phyloP scores from a whole-genome alignment of 1,140 invertebrate species.

The Nylanderia fulva region DNA sequence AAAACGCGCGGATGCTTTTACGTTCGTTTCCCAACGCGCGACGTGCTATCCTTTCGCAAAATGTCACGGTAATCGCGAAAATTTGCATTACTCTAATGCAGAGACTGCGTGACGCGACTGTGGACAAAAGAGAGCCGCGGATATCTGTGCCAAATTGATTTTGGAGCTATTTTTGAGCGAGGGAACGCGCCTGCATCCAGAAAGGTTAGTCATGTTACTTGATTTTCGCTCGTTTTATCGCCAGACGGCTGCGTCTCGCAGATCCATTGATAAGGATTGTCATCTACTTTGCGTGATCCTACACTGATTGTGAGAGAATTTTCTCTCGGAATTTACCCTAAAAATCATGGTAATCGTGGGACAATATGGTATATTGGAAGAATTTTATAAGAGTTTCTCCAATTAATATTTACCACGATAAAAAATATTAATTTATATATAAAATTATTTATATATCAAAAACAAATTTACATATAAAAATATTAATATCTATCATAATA shows the following conservation, averaged over 20 bases:
- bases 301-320: too few relatives aligned
- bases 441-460: too few relatives aligned
- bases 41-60: conserved; percentile 14
- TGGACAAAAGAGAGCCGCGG: neutral
- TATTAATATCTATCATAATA: too few relatives aligned
- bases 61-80: conserved; percentile 40
- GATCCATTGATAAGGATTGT: conserved; percentile 45
- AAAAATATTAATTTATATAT: too few relatives aligned
- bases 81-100: neutral
- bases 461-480: too few relatives aligned
- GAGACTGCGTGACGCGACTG: too few relatives aligned
- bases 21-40: conserved; percentile 18
- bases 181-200: conserved; percentile 20
- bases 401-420: too few relatives aligned
- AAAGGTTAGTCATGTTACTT: neutral
- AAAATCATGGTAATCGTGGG: too few relatives aligned
- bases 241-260: conserved; percentile 23
- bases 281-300: too few relatives aligned
- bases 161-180: conserved; percentile 12
- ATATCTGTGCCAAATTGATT: conserved; percentile 18
- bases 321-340: too few relatives aligned
- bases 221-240: conserved; percentile 29
- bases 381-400: too few relatives aligned
- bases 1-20: conserved; percentile 39
- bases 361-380: too few relatives aligned